phyloP scores from a whole-genome alignment of 1,140 invertebrate species.

The Prorops nasuta region DNA sequence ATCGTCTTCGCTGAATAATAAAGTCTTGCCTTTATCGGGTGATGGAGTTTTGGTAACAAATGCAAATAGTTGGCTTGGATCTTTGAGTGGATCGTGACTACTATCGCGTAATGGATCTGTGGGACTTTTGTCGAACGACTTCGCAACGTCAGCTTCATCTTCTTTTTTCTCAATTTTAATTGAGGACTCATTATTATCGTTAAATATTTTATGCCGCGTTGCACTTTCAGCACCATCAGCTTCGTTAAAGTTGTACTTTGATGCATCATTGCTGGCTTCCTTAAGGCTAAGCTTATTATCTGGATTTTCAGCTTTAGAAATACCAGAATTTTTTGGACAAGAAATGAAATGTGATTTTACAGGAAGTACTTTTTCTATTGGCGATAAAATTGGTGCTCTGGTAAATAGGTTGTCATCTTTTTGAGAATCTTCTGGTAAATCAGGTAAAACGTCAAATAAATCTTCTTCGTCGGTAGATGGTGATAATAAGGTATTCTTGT shows the following conservation, averaged over 20 bases:
- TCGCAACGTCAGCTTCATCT: conserved; percentile 2
- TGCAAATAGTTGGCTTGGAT: conserved; percentile 50
- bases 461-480: conserved; percentile 60
- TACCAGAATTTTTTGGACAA: conserved; percentile 8
- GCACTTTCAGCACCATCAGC: not conserved
- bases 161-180: not conserved
- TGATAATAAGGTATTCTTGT: conserved; percentile 51
- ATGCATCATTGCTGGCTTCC: not conserved
- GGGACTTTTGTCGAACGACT: conserved; percentile 11
- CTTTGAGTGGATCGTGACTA: conserved; percentile 45
- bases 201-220: not conserved
- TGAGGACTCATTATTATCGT: not conserved
- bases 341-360: conserved; percentile 9
- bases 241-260: not conserved
- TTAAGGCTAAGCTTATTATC: too few relatives aligned
- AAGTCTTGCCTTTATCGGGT: conserved; percentile 42
- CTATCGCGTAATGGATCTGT: conserved; percentile 44
- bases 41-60: conserved; percentile 53
- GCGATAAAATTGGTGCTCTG: conserved; percentile 47
- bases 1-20: conserved; percentile 41
- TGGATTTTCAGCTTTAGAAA: conserved; percentile 8
- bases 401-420: conserved; percentile 51
- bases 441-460: conserved; percentile 55
- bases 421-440: conserved; percentile 49
- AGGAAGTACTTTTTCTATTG: conserved; percentile 22